Base-by-base conservation (phyloP, 1,140 invertebrate genomes). In the Muscidifurax raptorellus region DNA sequence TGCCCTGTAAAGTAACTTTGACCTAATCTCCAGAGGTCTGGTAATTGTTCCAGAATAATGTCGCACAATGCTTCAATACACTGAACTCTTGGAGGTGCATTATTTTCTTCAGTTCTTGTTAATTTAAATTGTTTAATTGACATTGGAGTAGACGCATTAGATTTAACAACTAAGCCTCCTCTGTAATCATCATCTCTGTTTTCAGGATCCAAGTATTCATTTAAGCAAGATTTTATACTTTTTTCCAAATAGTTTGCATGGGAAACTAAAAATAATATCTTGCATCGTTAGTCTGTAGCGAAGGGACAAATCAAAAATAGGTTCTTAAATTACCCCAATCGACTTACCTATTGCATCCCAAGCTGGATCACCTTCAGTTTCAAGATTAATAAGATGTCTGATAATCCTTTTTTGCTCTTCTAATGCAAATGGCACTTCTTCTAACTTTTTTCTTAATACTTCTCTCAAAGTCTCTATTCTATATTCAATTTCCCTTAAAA, bases 361-460 rank as follows among this genome's bases (percentile, higher is more conserved):
- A 1, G 97, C 98, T 2, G 98, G 97, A 94, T 99, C 98, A 59
- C 96, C 96, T 13, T 95, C 94, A 89, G 95, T 93, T 87, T 97
- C 96, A 74, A 97, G 90, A 89, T 94, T 95, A n/a, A 95, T 94
- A 77, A 95, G 90, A 85, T 95, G 97, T 94, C 96, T 95, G 86
- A 99, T 98, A 28, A 98, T 93, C 90, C 98, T 97, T 88, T 98
- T 99, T 90, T 99, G 98, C 88, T 99, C 97, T 86, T 99, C 98
- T 22, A 99, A 95, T 87, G 96, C 96, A 85, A 95, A 96, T 0
- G 98, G 98, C 94, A 98, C 97, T 86, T 97, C 96, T 77, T 97
- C 95, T 71, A 99, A 94, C 91, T 97, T 97, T 59, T 95, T 95
- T 87, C 96, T 95, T 30, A 99, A 92, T 88, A 97, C 96, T 52